Evolutionary conservation across 2,113 vertebrate species (phyloP).

Genomic region (Pogonocichla stellata): DNA sequence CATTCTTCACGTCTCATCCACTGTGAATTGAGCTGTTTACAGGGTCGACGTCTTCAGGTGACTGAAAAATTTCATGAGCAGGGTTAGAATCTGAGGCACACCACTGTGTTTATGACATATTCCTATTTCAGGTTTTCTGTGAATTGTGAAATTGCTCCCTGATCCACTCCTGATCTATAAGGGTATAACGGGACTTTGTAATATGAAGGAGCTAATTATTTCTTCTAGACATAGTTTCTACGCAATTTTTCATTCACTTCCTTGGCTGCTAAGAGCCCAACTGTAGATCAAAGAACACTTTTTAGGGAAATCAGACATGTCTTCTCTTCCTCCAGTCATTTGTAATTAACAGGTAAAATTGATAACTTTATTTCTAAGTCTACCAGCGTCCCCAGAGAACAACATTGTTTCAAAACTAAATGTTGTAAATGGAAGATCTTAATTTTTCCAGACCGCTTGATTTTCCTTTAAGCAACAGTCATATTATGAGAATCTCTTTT

Average conservation of each 20-base stretch:
- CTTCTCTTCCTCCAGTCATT: neutral
- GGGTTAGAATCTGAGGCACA: fast-evolving
- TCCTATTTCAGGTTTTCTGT: neutral
- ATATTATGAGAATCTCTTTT: neutral
- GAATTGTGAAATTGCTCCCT: neutral
- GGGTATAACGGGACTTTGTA: neutral
- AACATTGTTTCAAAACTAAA: neutral
- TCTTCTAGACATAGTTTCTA: neutral
- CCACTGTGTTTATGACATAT: neutral
- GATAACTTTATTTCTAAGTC: neutral
- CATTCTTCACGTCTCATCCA: neutral
- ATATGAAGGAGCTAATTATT: neutral
- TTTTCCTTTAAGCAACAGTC: neutral
- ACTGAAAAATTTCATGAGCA: neutral
- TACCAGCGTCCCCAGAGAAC: fast-evolving
- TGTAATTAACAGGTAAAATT: neutral
- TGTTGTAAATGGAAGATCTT: neutral
- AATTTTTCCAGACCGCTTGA: neutral
- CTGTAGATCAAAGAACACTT: neutral
- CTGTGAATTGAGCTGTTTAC: neutral
- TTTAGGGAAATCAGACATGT: neutral
- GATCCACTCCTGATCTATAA: neutral
- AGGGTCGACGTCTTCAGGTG: neutral
- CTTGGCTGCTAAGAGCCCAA: neutral
- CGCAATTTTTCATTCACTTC: neutral